phyloP scores from a whole-genome alignment of 2,888 invertebrate species.

The Dendrolimus houi region DNA sequence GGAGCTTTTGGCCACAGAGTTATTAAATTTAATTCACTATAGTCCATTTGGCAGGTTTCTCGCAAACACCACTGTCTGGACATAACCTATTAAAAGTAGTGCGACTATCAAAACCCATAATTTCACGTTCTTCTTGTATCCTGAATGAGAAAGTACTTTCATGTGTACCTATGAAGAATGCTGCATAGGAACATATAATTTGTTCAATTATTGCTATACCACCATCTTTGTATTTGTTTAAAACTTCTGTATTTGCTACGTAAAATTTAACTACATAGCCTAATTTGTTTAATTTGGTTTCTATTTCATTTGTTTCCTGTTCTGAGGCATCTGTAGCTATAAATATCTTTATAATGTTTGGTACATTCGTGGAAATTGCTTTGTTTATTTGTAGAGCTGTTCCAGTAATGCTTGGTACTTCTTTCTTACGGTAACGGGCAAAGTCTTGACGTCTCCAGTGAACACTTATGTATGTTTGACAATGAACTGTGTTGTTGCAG shows the following conservation, averaged over 20 bases:
- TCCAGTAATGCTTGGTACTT: constrained; percentile 86
- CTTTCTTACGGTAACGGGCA: constrained; percentile 80
- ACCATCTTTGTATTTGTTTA: constrained; percentile 82
- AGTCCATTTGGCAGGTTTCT: constrained; percentile 86
- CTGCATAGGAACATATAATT: constrained; percentile 93
- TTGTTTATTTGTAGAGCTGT: constrained; percentile 85
- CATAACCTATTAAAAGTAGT: constrained; percentile 94
- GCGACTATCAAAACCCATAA: constrained; percentile 87
- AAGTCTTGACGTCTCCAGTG: constrained; percentile 96
- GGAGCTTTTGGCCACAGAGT: too few species aligned
- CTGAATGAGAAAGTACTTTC: constrained; percentile 98
- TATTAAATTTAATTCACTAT: constrained; percentile 69
- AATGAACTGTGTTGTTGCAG: constrained; percentile 31
- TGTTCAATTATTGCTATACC: constrained; percentile 96
- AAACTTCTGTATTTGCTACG: constrained; percentile 59
- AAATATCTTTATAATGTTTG: constrained; percentile 74
- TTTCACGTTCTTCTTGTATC: constrained; percentile 98
- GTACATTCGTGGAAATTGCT: constrained; percentile 70
- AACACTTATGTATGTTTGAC: constrained; percentile 86
- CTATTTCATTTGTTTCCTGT: constrained; percentile 68
- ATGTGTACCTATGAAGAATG: constrained; percentile 92
- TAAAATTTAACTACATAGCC: constrained; percentile 45
- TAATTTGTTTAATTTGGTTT: constrained; percentile 45
- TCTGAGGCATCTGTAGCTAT: constrained; percentile 89
- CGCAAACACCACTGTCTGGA: constrained; percentile 77